Base-by-base conservation (phyloP, 2,888 invertebrate genomes). In the Camptogramma bilineatum region DNA sequence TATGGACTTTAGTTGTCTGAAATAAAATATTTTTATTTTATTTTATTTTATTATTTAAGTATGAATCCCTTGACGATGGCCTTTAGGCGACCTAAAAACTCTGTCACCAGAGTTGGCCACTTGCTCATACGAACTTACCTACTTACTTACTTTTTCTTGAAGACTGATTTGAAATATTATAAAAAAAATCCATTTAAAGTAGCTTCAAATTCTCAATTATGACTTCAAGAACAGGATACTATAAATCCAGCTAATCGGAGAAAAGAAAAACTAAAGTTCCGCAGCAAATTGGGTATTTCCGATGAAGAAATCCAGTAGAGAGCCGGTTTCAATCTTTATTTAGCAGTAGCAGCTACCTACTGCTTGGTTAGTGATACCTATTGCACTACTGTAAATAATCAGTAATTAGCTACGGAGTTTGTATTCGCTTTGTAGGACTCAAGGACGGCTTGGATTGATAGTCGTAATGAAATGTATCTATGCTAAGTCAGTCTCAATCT, bases 231-330 rank as follows among this genome's bases (percentile, higher is more conserved):
- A 34, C 19, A 52, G 55, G 39, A 55, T 51, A 44, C 17, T 44
- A 48, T 58, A 53, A 53, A 54, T 44, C 17, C 19, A 50, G 48
- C 16, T 48, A 48, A 19, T n/a, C n/a, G 3, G 16, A n/a, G n/a
- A n/a, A 64, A 64, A 55, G 59, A 39, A 64, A 65, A 57, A 42
- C 47, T 58, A 19, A n/a, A 48, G 52, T 66, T 62, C 62, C 62
- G 51, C 58, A 42, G 21, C 52, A 58, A 62, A 66, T 58, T 53
- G 50, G 16, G 24, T 19, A 55, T 62, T 62, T 62, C 66, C 66
- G 62, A 66, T 66, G 66, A 52, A 42, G 66, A 62, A 66, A 66
- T 54, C 58, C 47, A 59, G 52, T 58, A 58, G 54, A 61, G 56
- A 62, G 60, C 34, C 24, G 42, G 50, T 62, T 53, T 57, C 53